Conservation (phyloP, 2,888 invertebrate species). For the Drosophila phalerata region DNA sequence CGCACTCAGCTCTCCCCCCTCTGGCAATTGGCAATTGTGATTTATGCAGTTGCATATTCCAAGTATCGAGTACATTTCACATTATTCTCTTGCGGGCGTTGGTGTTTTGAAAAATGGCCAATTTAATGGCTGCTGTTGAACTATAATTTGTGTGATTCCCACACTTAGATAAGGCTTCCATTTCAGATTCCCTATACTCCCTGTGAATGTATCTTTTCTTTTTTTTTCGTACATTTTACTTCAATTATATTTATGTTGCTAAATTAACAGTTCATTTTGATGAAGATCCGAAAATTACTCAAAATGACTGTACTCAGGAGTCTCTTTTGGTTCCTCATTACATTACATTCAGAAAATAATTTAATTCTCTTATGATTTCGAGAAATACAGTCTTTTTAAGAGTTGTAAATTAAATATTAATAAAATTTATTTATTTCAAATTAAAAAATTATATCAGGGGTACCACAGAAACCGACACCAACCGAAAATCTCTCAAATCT, state of each 20-base stretch:
- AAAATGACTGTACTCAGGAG: conserved; percentile 13
- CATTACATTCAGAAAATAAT: too few relatives aligned
- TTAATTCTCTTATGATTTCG: too few relatives aligned
- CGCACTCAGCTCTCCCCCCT: background rate
- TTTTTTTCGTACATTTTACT: conserved; percentile 25
- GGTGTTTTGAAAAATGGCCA: conserved; percentile 56
- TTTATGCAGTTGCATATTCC: conserved; percentile 61
- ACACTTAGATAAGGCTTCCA: conserved; percentile 33
- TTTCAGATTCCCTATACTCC: background rate
- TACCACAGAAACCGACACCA: too few relatives aligned
- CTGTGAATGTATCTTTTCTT: background rate
- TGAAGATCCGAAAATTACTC: conserved; percentile 15
- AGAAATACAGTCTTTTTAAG: too few relatives aligned
- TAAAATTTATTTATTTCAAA: too few relatives aligned
- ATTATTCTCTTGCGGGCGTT: conserved; percentile 35
- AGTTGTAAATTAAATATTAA: too few relatives aligned
- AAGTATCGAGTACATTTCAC: conserved; percentile 17
- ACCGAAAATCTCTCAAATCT: too few relatives aligned
- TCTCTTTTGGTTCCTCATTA: too few relatives aligned
- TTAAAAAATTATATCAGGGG: too few relatives aligned
- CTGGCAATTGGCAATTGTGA: conserved; percentile 65
- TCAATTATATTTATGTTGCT: conserved; percentile 49
- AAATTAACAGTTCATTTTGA: conserved; percentile 55
- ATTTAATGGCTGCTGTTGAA: conserved; percentile 61
- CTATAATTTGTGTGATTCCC: conserved; percentile 60